These are phyloP conservation scores for Beroe forskalii DNA, from an alignment of 37 sponge, comb jelly and placozoan species.

Conservation along the genomic window DNA sequence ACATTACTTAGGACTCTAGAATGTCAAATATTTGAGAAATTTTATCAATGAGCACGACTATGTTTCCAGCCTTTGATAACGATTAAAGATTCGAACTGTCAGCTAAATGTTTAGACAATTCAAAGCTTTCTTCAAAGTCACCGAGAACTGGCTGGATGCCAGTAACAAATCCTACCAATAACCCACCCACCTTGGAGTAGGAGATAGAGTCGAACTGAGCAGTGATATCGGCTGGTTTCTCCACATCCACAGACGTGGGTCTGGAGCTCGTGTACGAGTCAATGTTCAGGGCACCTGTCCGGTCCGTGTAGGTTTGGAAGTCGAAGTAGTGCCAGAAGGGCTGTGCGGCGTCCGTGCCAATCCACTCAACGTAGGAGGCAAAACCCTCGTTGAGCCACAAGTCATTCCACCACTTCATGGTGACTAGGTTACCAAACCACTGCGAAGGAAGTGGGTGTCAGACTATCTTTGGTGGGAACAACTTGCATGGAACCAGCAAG, in stretches of 20 bases:
- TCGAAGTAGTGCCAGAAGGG: slow-evolving; percentile 72
- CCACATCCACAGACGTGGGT: slow-evolving; percentile 63
- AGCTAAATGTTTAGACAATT: too few species aligned
- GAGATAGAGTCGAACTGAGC: slow-evolving; percentile 93
- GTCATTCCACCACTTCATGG: slow-evolving; percentile 99
- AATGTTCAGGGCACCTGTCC: not conserved
- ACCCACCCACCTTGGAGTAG: slow-evolving; percentile 79
- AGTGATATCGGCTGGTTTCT: slow-evolving; percentile 79
- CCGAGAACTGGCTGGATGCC: too few species aligned
- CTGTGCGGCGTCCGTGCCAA: slow-evolving; percentile 74
- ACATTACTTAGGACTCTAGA: not conserved
- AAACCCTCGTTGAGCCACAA: slow-evolving; percentile 99
- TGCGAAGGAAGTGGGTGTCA: too few species aligned
- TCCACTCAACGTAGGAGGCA: slow-evolving; percentile 86
- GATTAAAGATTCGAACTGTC: too few species aligned
- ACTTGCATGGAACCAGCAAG: too few species aligned
- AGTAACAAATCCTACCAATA: not conserved
- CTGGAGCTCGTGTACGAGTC: slow-evolving; percentile 61
- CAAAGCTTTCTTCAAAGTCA: too few species aligned
- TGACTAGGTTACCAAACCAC: slow-evolving; percentile 99
- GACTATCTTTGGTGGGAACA: too few species aligned
- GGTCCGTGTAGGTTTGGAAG: slow-evolving; percentile 49
- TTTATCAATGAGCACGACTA: too few species aligned
- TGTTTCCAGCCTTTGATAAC: too few species aligned
- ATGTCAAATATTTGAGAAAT: too few species aligned